These are phyloP conservation scores for Caenorhabditis sp. DNA, from an alignment of 2,888 invertebrate species.

Conservation along the genomic window DNA sequence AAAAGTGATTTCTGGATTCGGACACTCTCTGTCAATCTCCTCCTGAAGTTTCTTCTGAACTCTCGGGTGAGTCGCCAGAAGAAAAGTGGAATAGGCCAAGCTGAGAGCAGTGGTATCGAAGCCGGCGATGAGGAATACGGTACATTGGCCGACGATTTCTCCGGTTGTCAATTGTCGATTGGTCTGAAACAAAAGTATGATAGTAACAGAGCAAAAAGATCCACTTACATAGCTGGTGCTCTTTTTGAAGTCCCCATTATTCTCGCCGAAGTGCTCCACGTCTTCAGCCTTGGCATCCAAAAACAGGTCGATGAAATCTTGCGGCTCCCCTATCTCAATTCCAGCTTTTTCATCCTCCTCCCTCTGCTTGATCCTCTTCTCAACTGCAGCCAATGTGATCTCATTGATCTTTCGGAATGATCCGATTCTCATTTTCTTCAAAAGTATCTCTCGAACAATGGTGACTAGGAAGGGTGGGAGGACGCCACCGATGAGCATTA, in stretches of 20 bases:
- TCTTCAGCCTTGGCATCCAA: conserved; percentile 71
- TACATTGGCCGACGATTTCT: conserved; percentile 83
- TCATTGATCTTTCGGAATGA: conserved; percentile 32
- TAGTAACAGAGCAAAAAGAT: background rate
- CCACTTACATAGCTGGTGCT: conserved; percentile 17
- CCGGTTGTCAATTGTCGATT: conserved; percentile 53
- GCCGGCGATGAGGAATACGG: conserved; percentile 85
- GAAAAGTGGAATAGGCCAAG: conserved; percentile 84
- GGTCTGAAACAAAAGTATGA: background rate
- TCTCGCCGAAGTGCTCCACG: conserved; percentile 23
- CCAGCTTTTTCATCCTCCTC: conserved; percentile 49
- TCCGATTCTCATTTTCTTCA: conserved; percentile 14
- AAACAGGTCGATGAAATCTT: conserved; percentile 77
- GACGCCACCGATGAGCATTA: conserved; percentile 1
- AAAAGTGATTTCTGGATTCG: conserved; percentile 55
- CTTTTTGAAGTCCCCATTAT: conserved; percentile 18
- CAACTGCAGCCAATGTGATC: conserved; percentile 29
- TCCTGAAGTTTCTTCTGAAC: conserved; percentile 60
- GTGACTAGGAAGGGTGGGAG: conserved; percentile 25
- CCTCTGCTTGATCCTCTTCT: conserved; percentile 53
- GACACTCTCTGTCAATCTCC: conserved; percentile 64
- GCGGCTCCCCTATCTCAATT: conserved; percentile 49
- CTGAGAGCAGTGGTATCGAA: conserved; percentile 86
- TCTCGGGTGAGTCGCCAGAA: conserved; percentile 84
- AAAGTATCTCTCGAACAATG: background rate